Percentiles rank a stretch among this genome's conserved stretches.
Evolutionary conservation across 2,888 invertebrate species (phyloP).

Genomic region (Cephonodes hylas): DNA sequence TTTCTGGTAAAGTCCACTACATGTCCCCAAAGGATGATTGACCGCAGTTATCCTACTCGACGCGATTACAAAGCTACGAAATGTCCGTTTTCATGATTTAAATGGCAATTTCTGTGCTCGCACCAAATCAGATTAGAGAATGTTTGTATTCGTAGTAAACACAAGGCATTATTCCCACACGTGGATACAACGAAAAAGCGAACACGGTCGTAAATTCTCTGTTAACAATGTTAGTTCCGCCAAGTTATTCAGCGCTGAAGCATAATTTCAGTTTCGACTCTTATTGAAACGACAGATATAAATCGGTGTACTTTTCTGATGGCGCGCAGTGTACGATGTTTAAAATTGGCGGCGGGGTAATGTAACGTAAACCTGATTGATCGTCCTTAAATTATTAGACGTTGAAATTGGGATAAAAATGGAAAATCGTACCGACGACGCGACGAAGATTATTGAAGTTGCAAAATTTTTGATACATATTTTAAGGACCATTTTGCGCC

Average conservation of each 20-base stretch:
- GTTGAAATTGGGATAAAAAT: slow-evolving; percentile 30
- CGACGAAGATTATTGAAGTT: not conserved
- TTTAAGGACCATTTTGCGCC: not conserved
- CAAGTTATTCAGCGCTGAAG: not conserved
- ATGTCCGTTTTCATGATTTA: slow-evolving; percentile 32
- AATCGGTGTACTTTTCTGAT: slow-evolving; percentile 2
- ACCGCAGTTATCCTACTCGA: not conserved
- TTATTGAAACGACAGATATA: not conserved
- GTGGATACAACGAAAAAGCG: not conserved
- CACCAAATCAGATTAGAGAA: slow-evolving; percentile 12
- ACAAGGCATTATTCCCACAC: not conserved
- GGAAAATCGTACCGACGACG: not conserved
- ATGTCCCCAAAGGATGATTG: not conserved
- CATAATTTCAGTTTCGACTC: not conserved
- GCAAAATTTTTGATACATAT: not conserved
- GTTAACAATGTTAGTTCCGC: not conserved
- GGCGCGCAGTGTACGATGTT: slow-evolving; percentile 9
- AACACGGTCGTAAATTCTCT: not conserved
- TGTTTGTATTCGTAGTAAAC: not conserved
- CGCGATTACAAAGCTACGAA: slow-evolving; percentile 24
- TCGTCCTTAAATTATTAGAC: slow-evolving; percentile 35
- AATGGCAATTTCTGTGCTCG: slow-evolving; percentile 15
- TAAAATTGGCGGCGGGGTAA: slow-evolving; percentile 22
- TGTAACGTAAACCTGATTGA: slow-evolving; percentile 36
- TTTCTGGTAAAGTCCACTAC: not conserved